Evolutionary conservation across 1,140 invertebrate genomes (phyloP).

Genomic region (Pseudomyrmex concolor): DNA sequence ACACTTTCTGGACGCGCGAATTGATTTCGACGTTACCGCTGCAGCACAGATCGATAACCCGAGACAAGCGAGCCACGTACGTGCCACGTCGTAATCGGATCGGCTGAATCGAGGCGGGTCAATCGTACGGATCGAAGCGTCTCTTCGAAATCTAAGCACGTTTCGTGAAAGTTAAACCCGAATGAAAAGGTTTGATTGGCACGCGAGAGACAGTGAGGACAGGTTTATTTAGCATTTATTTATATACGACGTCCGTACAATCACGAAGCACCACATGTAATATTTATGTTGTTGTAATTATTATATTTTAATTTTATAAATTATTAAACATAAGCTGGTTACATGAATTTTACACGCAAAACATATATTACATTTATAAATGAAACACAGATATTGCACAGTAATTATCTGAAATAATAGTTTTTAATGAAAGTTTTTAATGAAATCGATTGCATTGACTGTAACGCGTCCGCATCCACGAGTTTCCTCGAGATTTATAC

Average conservation of each 20-base stretch:
- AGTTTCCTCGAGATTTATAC: neutral
- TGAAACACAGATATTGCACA: no score
- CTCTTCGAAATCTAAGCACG: neutral
- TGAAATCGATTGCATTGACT: neutral
- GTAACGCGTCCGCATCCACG: neutral
- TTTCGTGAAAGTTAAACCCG: conserved; percentile 20
- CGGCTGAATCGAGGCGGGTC: conserved; percentile 33
- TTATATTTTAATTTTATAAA: no score
- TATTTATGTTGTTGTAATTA: no score
- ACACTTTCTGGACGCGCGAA: conserved; percentile 61
- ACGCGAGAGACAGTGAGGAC: no score
- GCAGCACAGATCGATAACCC: conserved; percentile 59
- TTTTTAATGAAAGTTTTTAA: no score
- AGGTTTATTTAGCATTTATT: no score
- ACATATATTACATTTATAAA: neutral
- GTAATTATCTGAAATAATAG: neutral
- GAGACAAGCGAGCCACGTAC: conserved; percentile 53
- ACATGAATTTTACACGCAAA: no score
- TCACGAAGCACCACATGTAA: neutral
- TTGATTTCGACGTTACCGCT: conserved; percentile 63
- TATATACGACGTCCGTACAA: neutral
- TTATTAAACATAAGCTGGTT: no score
- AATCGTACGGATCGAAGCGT: conserved; percentile 44
- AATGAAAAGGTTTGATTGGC: conserved; percentile 4
- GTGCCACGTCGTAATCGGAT: conserved; percentile 58